These are phyloP conservation scores for Calameuta filiformis DNA, from an alignment of 2,888 invertebrate genomes.

Conservation along the genomic window DNA sequence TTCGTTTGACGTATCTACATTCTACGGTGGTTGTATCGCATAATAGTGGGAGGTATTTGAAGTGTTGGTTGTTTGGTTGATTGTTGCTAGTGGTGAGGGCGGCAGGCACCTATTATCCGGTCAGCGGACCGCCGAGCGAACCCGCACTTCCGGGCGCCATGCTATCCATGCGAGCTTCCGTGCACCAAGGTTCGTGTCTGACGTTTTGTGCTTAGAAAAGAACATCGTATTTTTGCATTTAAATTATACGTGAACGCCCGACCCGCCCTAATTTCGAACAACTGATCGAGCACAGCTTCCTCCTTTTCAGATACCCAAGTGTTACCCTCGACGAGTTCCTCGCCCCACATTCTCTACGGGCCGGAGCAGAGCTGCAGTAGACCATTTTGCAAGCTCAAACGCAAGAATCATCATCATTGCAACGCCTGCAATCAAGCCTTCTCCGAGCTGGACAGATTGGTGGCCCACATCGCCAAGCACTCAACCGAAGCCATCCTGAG, in stretches of 20 bases:
- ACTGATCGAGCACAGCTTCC: not conserved
- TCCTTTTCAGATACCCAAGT: conserved; percentile 44
- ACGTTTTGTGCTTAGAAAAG: conserved; percentile 49
- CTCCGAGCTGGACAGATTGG: conserved; percentile 76
- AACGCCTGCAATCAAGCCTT: conserved; percentile 84
- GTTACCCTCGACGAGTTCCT: conserved; percentile 40
- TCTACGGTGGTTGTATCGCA: conserved; percentile 10
- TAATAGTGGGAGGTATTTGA: conserved; percentile 64
- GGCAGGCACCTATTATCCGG: conserved; percentile 91
- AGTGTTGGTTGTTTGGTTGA: conserved; percentile 67
- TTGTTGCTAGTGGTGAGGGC: conserved; percentile 89
- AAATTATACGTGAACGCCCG: not conserved
- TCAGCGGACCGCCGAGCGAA: conserved; percentile 76
- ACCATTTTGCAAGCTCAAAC: conserved; percentile 84
- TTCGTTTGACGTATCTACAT: conserved; percentile 18
- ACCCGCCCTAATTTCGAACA: conserved; percentile 4
- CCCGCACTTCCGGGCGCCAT: conserved; percentile 69
- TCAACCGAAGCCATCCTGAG: conserved; percentile 71
- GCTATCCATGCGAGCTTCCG: conserved; percentile 67
- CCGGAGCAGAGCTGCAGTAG: conserved; percentile 77
- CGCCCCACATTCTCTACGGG: conserved; percentile 71
- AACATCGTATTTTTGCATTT: conserved; percentile 21
- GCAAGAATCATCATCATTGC: conserved; percentile 83
- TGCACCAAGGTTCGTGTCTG: conserved; percentile 67
- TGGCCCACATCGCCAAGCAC: conserved; percentile 79